phyloP scores from a whole-genome alignment of 2,888 invertebrate genomes.

The Dynastes hyllus region DNA sequence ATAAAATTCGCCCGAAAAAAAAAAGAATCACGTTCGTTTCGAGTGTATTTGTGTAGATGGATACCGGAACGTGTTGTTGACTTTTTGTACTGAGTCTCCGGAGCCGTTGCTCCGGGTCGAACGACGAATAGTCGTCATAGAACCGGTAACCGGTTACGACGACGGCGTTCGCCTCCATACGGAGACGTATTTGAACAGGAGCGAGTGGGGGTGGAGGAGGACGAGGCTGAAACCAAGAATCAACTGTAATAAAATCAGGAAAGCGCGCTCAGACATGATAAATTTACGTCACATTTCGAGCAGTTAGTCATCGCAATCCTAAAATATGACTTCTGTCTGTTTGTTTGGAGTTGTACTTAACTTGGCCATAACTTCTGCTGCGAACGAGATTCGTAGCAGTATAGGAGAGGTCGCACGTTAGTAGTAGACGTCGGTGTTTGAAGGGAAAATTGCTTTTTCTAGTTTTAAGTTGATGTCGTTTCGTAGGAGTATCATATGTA shows the following conservation, averaged over 20 bases:
- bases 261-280: slow-evolving; percentile 63
- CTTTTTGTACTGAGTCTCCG: slow-evolving; percentile 46
- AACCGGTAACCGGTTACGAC: slow-evolving; percentile 11
- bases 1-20: slow-evolving; percentile 10
- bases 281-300: slow-evolving; percentile 68
- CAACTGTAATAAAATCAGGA: slow-evolving; percentile 58
- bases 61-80: slow-evolving; percentile 51
- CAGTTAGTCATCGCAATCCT: slow-evolving; percentile 70
- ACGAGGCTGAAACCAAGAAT: slow-evolving; percentile 53
- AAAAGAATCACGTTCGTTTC: slow-evolving; percentile 26
- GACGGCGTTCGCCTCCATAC: background rate
- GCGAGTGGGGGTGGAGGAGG: slow-evolving; percentile 10
- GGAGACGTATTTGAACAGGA: slow-evolving; percentile 51
- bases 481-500: too few relatives aligned
- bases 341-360: slow-evolving; percentile 68
- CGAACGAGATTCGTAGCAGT: background rate
- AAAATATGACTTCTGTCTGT: slow-evolving; percentile 71
- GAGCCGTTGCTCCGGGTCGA: slow-evolving; percentile 10
- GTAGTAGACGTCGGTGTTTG: too few relatives aligned
- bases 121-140: background rate
- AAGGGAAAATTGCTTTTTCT: too few relatives aligned
- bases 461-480: background rate
- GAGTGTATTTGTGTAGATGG: slow-evolving; percentile 47
- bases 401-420: background rate
- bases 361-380: slow-evolving; percentile 57